A percentile compares a stretch with the other conserved stretches of the same genome.
These are phyloP conservation scores for Galendromus occidentalis DNA, from an alignment of 1,140 invertebrate genomes.

Conservation along the genomic window DNA sequence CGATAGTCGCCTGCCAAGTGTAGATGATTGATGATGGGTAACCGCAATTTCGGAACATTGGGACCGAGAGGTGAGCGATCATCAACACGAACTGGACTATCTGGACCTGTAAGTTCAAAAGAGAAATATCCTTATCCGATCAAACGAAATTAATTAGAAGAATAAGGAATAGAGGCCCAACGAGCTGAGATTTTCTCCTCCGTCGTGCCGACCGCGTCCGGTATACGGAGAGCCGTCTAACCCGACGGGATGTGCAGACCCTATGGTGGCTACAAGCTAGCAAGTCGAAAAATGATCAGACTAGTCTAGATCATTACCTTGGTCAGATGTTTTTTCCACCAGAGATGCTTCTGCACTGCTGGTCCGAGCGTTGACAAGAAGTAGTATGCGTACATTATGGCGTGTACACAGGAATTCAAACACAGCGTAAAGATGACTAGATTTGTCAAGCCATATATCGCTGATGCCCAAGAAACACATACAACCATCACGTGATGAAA, in stretches of 20 bases:
- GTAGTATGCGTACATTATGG: conserved; percentile 38
- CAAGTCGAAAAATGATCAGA: conserved; percentile 31
- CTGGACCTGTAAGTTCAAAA: too few species aligned
- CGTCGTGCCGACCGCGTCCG: too few species aligned
- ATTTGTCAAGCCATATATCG: neutral
- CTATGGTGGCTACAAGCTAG: too few species aligned
- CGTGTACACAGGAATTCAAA: conserved; percentile 38
- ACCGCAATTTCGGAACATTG: neutral
- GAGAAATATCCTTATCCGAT: too few species aligned
- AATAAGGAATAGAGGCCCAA: too few species aligned
- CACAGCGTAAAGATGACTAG: neutral
- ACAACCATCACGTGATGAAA: conserved; percentile 30
- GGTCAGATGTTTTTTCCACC: conserved; percentile 40
- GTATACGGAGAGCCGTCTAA: too few species aligned
- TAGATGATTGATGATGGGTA: neutral
- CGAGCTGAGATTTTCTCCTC: too few species aligned
- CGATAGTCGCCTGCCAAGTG: neutral
- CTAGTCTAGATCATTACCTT: conserved; percentile 23
- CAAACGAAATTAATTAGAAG: too few species aligned
- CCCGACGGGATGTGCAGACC: too few species aligned
- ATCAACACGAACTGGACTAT: neutral
- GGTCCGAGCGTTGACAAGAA: conserved; percentile 35
- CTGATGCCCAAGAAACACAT: neutral
- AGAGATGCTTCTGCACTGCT: conserved; percentile 32
- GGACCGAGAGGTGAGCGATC: neutral